phyloP scores from a whole-genome alignment of 1,140 invertebrate species.

The Brachionus sp. region DNA sequence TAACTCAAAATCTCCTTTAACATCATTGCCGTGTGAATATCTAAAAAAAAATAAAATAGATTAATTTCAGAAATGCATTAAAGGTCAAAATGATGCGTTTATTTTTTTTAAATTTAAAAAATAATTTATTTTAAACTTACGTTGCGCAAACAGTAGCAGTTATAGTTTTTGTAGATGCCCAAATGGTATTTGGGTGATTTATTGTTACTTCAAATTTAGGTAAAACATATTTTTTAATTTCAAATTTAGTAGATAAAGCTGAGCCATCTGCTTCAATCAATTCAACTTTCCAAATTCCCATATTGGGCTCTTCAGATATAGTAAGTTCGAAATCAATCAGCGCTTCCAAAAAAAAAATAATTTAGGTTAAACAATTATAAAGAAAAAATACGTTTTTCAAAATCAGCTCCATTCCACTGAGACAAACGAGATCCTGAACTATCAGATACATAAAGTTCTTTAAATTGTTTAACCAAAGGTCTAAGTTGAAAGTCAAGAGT shows the following conservation, averaged over 20 bases:
- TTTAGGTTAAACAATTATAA: neutral
- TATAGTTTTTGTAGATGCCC: neutral
- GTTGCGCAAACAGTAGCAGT: constrained; percentile 15
- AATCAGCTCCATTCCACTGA: neutral
- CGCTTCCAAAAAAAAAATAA: neutral
- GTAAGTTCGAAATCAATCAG: neutral
- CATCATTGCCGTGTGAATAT: constrained; percentile 29
- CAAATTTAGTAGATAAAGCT: neutral
- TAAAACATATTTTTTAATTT: constrained; percentile 41
- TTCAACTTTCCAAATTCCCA: constrained; percentile 35
- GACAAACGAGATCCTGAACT: neutral
- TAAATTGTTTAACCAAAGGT: neutral
- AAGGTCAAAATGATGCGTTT: too few relatives aligned
- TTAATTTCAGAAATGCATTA: too few relatives aligned
- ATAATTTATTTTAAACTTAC: neutral
- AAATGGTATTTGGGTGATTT: neutral
- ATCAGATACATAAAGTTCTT: neutral
- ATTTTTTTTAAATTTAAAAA: neutral
- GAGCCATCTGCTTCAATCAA: neutral
- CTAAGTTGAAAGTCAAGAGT: constrained; percentile 2
- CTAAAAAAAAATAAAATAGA: neutral
- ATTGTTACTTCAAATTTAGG: constrained; percentile 40
- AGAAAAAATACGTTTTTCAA: neutral
- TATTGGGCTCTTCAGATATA: constrained; percentile 12
- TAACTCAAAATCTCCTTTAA: constrained; percentile 28